Evolutionary conservation across 2,888 invertebrate genomes (phyloP).

Genomic region (Apotomis capreana): DNA sequence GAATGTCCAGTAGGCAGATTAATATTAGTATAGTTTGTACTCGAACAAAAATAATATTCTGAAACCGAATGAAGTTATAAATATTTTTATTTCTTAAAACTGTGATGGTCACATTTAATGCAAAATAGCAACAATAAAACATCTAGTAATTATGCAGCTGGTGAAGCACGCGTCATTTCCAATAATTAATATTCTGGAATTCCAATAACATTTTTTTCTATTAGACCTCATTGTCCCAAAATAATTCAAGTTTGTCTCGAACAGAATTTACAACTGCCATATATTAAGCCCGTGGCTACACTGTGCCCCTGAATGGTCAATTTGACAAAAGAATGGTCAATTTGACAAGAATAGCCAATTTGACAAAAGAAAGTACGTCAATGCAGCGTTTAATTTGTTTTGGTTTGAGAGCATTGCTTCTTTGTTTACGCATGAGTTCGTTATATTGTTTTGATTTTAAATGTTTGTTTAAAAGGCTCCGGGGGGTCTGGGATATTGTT

Average conservation of each 20-base stretch:
- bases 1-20: no score
- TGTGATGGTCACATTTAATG: no score
- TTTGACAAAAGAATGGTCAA: slow-evolving; percentile 65
- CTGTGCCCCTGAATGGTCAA: slow-evolving; percentile 75
- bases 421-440: slow-evolving; percentile 56
- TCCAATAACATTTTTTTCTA: slow-evolving; percentile 16
- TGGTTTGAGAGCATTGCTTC: slow-evolving; percentile 71
- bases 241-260: slow-evolving; percentile 43
- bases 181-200: slow-evolving; percentile 16
- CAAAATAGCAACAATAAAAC: not conserved
- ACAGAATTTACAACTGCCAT: slow-evolving; percentile 70
- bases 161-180: slow-evolving; percentile 21
- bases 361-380: slow-evolving; percentile 50
- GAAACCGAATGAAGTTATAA: no score
- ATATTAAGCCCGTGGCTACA: slow-evolving; percentile 59
- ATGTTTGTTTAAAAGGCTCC: slow-evolving; percentile 39
- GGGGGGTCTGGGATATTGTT: slow-evolving; percentile 22
- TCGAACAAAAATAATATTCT: no score
- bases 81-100: no score
- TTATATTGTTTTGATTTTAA: slow-evolving; percentile 67
- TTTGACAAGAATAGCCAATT: slow-evolving; percentile 48
- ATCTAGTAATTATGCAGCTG: not conserved
- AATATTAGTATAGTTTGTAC: no score
- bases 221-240: slow-evolving; percentile 27
- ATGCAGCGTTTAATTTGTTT: slow-evolving; percentile 74